Base-by-base conservation (phyloP, 2,888 invertebrate genomes). In the Philopedon plagiatum region DNA sequence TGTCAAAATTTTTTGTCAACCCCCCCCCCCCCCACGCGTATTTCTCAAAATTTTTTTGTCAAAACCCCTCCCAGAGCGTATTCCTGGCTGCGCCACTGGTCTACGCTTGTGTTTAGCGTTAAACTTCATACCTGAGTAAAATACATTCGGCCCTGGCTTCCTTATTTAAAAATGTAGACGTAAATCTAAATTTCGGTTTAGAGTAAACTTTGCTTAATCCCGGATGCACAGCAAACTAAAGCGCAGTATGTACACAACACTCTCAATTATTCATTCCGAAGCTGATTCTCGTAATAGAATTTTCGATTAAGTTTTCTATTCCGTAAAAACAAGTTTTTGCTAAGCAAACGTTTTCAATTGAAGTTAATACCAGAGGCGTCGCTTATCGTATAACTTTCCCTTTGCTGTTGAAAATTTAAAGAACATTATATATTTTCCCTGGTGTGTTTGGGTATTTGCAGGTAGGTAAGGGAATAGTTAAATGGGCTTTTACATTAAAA, bases 251-350 rank as follows among this genome's bases (percentile, higher is more conserved):
- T 79, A 63, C 64, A 65, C 76, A 79, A 78, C 78, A 77, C 68
- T 73, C 51, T 81, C 74, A 79, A 80, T 81, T 80, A 81, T 82
- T 81, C 78, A 81, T 68, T 62, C 58, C 77, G 77, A 32, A 78
- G 79, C 79, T 80, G 81, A 81, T 82, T 80, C 79, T 63, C 73
- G 78, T 81, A 82, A 82, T 82, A 80, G 81, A 82, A 81, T 82
- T 82, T 80, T 80, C 79, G 78, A 82, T 81, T 78, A 81, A 78
- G 74, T 78, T 78, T 77, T 76, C 75, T 75, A 77, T 77, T 77
- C 73, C 61, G 75, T 72, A 54, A 71, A 77, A 73, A 71, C 51
- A 70, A 61, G 67, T 71, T 76, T 78, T 74, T 68, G 71, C 71
- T 64, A 54, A 72, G 60, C 71, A 54, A 37, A 58, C 64, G 34